These are phyloP conservation scores for Acleris sparsana DNA, from an alignment of 2,888 invertebrate genomes.

Conservation along the genomic window DNA sequence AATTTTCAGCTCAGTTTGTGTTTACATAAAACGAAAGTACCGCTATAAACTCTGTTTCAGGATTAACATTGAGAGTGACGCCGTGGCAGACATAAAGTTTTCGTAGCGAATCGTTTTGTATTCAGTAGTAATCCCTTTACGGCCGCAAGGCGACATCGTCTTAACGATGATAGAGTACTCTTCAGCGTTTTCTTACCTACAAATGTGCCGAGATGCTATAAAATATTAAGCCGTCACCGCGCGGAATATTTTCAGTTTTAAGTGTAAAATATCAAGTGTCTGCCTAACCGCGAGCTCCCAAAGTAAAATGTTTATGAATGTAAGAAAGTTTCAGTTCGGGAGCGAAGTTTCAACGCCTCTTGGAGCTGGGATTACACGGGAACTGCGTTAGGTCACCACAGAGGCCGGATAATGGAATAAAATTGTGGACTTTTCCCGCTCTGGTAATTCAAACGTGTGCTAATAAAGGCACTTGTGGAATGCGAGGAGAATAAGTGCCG, in stretches of 20 bases:
- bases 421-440: slow-evolving; percentile 62
- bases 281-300: slow-evolving; percentile 49
- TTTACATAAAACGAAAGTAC: background rate
- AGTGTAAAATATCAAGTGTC: slow-evolving; percentile 64
- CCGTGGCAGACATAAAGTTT: slow-evolving; percentile 34
- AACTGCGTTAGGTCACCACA: slow-evolving; percentile 74
- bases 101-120: slow-evolving; percentile 36
- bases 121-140: slow-evolving; percentile 39
- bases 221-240: slow-evolving; percentile 31
- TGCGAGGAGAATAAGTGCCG: background rate
- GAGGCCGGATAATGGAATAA: slow-evolving; percentile 66
- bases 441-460: slow-evolving; percentile 50
- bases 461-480: slow-evolving; percentile 30
- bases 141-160: slow-evolving; percentile 37
- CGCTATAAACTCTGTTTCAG: slow-evolving; percentile 18
- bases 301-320: slow-evolving; percentile 80
- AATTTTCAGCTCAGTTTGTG: background rate
- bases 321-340: slow-evolving; percentile 64
- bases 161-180: slow-evolving; percentile 36
- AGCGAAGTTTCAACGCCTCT: slow-evolving; percentile 67
- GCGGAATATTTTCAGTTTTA: slow-evolving; percentile 45
- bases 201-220: slow-evolving; percentile 31
- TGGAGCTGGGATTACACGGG: slow-evolving; percentile 71
- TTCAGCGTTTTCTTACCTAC: slow-evolving; percentile 22
- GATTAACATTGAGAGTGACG: slow-evolving; percentile 21